These are phyloP conservation scores for Channa argus DNA, from an alignment of 2,113 vertebrate species.

Conservation along the genomic window DNA sequence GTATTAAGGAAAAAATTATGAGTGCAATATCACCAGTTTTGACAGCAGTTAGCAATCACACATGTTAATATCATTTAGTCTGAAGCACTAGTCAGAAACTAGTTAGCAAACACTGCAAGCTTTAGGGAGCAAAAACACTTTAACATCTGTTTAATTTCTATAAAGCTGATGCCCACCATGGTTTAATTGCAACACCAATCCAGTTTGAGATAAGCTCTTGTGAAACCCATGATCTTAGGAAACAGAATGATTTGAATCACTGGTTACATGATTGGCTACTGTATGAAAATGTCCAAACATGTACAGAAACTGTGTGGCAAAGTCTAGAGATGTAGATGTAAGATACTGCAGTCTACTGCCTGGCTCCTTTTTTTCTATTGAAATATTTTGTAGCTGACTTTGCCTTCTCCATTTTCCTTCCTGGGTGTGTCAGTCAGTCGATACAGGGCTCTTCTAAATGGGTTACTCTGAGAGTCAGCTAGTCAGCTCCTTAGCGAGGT, in stretches of 20 bases:
- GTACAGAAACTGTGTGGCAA: too few species aligned
- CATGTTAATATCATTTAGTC: background rate
- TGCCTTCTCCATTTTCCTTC: background rate
- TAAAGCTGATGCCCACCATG: too few species aligned
- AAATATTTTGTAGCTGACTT: background rate
- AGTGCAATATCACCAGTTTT: too few species aligned
- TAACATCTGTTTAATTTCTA: too few species aligned
- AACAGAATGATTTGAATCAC: too few species aligned
- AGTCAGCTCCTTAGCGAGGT: slow-evolving; percentile 2
- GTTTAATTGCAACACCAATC: too few species aligned
- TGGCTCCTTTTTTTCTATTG: background rate
- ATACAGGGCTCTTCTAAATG: background rate
- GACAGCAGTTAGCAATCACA: background rate
- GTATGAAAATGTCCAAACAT: too few species aligned
- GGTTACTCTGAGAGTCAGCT: background rate
- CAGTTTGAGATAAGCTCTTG: too few species aligned
- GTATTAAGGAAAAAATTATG: background rate
- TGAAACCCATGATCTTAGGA: too few species aligned
- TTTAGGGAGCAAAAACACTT: too few species aligned
- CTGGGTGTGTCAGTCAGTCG: background rate
- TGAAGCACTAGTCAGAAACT: background rate
- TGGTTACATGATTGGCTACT: too few species aligned
- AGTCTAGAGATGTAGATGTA: too few species aligned
- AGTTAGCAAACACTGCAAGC: background rate
- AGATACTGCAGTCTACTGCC: background rate